Percentiles rank a stretch among this genome's conserved stretches.
Evolutionary conservation across 2,888 invertebrate species (phyloP).

Genomic region (Rutpela maculata): DNA sequence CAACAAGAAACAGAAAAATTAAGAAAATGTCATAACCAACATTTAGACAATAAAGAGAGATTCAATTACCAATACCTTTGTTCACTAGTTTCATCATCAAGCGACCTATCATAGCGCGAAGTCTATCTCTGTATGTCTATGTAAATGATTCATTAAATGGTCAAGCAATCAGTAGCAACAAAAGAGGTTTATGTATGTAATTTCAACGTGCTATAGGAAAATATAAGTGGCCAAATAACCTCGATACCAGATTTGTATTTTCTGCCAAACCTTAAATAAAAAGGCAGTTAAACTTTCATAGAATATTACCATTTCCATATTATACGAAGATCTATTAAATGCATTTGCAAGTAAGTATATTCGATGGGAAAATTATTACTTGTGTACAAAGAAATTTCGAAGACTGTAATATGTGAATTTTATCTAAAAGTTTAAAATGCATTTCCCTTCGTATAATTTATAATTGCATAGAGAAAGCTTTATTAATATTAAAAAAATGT

Average conservation of each 20-base stretch:
- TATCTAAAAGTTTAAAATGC: slow-evolving; percentile 27
- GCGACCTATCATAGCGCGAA: too few species aligned
- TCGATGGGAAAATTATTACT: not conserved
- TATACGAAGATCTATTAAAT: slow-evolving; percentile 28
- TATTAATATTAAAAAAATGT: slow-evolving; percentile 48
- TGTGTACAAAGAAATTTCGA: slow-evolving; percentile 33
- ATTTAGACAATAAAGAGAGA: too few species aligned
- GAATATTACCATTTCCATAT: not conserved
- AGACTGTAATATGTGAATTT: slow-evolving; percentile 38
- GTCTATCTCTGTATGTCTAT: too few species aligned
- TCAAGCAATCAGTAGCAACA: too few species aligned
- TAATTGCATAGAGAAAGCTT: slow-evolving; percentile 40
- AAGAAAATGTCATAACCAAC: too few species aligned
- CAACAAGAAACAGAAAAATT: too few species aligned
- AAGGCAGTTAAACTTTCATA: not conserved
- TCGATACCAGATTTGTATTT: not conserved
- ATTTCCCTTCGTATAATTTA: slow-evolving; percentile 42
- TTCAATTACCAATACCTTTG: too few species aligned
- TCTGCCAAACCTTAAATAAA: not conserved
- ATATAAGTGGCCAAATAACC: not conserved
- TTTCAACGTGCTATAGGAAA: not conserved
- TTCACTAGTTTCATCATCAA: too few species aligned
- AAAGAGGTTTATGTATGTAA: too few species aligned
- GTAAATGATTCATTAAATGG: too few species aligned
- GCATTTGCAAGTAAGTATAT: slow-evolving; percentile 18